Conservation (phyloP, 2,797 vertebrate species). For the Eospalax fontanierii region DNA sequence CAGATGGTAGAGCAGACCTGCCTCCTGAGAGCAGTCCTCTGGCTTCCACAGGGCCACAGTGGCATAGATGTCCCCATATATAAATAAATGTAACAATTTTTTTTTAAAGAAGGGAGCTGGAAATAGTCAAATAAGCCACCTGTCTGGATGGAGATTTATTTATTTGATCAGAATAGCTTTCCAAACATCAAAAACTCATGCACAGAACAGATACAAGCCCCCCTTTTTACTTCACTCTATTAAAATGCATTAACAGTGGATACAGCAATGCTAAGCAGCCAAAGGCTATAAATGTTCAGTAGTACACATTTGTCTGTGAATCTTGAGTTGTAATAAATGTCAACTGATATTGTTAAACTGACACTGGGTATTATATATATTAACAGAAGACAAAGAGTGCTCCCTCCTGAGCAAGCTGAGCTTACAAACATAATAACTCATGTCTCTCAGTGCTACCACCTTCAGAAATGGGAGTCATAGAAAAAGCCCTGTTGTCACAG, state of each 20-base stretch:
- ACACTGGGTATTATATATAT: not conserved
- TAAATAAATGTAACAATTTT: not conserved
- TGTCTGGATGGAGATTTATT: constrained; percentile 61
- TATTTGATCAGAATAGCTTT: constrained; percentile 55
- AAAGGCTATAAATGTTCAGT: constrained; percentile 27
- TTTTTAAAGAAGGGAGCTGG: not conserved
- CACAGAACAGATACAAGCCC: not conserved
- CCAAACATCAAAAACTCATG: constrained; percentile 50
- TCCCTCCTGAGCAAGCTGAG: not conserved
- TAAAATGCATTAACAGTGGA: constrained; percentile 33
- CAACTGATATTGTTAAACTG: not conserved
- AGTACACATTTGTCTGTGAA: not conserved
- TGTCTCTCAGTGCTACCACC: not conserved
- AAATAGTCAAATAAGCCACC: constrained; percentile 60
- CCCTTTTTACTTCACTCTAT: constrained; percentile 54
- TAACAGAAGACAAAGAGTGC: not conserved
- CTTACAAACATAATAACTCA: constrained; percentile 15
- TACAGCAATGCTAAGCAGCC: constrained; percentile 3
- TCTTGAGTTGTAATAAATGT: constrained; percentile 11
- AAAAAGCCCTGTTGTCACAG: not conserved
- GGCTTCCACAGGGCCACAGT: not conserved
- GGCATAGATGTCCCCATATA: not conserved
- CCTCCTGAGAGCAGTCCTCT: not conserved
- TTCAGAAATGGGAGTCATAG: constrained; percentile 27
- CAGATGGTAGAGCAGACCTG: not conserved